A percentile compares a stretch with the other conserved stretches of the same genome.
phyloP scores from a whole-genome alignment of 2,888 invertebrate species.

The Orthosia incerta region DNA sequence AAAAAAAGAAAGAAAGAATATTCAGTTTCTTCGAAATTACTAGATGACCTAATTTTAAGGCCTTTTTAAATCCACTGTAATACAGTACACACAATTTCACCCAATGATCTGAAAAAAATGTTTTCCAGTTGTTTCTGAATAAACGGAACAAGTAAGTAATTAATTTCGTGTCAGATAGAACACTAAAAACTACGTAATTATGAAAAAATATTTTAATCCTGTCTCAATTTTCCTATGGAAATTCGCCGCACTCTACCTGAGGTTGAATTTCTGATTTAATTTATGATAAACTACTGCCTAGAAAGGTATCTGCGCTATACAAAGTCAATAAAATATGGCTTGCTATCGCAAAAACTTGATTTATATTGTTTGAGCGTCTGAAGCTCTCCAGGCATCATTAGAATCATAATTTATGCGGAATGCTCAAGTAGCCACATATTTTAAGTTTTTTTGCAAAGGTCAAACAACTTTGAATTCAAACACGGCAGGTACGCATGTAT shows the following conservation, averaged over 20 bases:
- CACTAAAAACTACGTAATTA: no score
- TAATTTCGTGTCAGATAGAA: no score
- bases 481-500: conserved; percentile 5
- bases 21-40: no score
- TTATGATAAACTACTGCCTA: neutral
- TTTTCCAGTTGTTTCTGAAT: no score
- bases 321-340: neutral
- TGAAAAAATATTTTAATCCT: no score
- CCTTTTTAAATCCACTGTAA: neutral
- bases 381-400: neutral
- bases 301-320: neutral
- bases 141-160: no score
- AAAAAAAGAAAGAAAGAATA: no score
- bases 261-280: neutral
- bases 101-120: neutral
- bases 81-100: neutral
- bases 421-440: conserved; percentile 6
- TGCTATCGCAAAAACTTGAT: conserved; percentile 18
- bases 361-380: neutral
- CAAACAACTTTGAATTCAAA: conserved; percentile 39
- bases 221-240: neutral
- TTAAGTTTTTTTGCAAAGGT: conserved; percentile 38
- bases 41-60: neutral
- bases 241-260: neutral
- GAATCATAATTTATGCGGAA: conserved; percentile 21